Evolutionary conservation across 2,888 invertebrate species (phyloP).

Genomic region (Neoscelio sp.): DNA sequence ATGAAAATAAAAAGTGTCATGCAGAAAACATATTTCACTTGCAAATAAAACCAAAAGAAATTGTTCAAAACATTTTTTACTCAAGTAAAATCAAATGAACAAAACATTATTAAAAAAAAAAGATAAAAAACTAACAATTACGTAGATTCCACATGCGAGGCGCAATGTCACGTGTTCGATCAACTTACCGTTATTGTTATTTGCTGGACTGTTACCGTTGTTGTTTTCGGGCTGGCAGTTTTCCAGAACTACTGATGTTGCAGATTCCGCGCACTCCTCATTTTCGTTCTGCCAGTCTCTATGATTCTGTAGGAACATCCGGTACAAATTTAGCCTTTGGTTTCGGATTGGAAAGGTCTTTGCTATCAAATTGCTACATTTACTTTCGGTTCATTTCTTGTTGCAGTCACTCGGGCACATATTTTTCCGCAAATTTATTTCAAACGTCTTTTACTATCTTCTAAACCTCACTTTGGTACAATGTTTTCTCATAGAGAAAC

Average conservation of each 20-base stretch:
- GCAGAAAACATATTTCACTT: no score
- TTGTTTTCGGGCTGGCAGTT: conserved; percentile 81
- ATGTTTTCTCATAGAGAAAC: no score
- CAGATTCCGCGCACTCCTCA: conserved; percentile 82
- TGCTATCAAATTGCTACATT: conserved; percentile 45
- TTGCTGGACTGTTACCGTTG: conserved; percentile 77
- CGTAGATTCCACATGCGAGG: conserved; percentile 71
- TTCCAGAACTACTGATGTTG: conserved; percentile 81
- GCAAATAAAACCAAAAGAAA: conserved; percentile 27
- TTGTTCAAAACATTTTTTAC: conserved; percentile 11
- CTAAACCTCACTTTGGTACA: no score
- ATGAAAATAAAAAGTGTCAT: conserved; percentile 7
- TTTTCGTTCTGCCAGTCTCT: conserved; percentile 82
- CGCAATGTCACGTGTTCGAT: conserved; percentile 71
- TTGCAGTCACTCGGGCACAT: conserved; percentile 31
- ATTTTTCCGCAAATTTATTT: not conserved
- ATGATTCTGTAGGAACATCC: conserved; percentile 78
- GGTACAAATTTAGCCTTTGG: conserved; percentile 73
- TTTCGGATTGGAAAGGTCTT: conserved; percentile 66
- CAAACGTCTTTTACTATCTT: no score
- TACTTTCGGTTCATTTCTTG: conserved; percentile 12
- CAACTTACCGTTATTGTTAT: conserved; percentile 80
- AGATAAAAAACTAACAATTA: conserved; percentile 18
- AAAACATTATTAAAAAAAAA: conserved; percentile 5
- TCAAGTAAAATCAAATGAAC: not conserved